A percentile compares a stretch with the other conserved stretches of the same genome.
Conservation (phyloP, 2,113 vertebrate species). For the Cyprinodon variegatus region DNA sequence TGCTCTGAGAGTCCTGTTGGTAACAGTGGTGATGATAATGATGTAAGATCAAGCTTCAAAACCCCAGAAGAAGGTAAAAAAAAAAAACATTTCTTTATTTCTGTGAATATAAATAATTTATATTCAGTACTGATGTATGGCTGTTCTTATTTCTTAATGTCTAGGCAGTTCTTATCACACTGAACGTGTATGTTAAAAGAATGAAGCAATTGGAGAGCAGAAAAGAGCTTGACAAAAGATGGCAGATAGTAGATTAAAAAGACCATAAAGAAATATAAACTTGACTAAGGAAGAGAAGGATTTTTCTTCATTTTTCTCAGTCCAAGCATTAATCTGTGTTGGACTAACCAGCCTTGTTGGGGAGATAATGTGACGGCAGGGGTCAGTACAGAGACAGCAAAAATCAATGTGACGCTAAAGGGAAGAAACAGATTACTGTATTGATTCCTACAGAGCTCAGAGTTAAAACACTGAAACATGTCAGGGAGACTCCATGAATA, state of each 20-base stretch:
- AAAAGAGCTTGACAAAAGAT: conserved; percentile 26
- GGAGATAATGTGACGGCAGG: conserved; percentile 78
- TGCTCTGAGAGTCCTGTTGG: conserved; percentile 84
- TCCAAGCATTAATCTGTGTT: conserved; percentile 73
- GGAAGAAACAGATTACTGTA: conserved; percentile 73
- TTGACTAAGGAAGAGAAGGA: conserved; percentile 21
- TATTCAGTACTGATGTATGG: neutral
- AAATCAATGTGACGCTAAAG: conserved; percentile 78
- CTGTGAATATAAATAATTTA: neutral
- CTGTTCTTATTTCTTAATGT: neutral
- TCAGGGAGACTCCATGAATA: conserved; percentile 32
- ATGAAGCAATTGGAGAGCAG: conserved; percentile 1
- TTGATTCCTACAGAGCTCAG: conserved; percentile 67
- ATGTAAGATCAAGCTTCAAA: conserved; percentile 82
- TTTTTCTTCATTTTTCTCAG: conserved; percentile 50
- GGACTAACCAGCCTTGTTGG: conserved; percentile 77
- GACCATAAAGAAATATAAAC: conserved; percentile 22
- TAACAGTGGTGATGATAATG: conserved; percentile 32
- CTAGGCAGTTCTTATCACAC: conserved; percentile 13
- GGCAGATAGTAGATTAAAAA: neutral
- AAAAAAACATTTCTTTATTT: conserved; percentile 40
- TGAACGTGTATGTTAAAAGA: conserved; percentile 3
- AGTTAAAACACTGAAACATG: conserved; percentile 66
- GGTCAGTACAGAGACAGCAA: conserved; percentile 70
- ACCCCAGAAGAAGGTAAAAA: conserved; percentile 95